Evolutionary conservation across 2,113 vertebrate genomes (phyloP), one percentile per base, ranked within the genome.

Genomic region (Solea solea): DNA sequence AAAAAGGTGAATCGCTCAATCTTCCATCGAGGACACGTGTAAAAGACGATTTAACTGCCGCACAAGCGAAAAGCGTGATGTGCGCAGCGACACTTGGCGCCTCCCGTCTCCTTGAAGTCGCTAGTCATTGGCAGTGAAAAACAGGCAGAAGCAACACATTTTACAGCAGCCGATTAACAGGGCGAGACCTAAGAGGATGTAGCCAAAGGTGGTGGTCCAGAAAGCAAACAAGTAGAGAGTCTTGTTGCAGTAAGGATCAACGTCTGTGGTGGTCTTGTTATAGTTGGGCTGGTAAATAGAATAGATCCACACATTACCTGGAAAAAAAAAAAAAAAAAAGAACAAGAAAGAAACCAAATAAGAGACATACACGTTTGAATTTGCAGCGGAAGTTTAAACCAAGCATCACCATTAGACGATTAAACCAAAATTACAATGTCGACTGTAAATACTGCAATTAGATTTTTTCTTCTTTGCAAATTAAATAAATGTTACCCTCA

Each of bases 261-360:
- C 1, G 2, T 1, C 7, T 0, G 78, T 86, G 0, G 46, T 5
- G 25, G 61, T 91, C 57, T 79, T 82, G 62, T 71, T 61, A 88
- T 89, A 94, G 69, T 89, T 88, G 2, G 93, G 90, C 49, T 90
- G 0, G 15, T 94, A 94, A 55, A 93, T 90, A 1, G 90, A 87
- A 83, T 94, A 94, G 81, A 94, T 91, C 92, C 93, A 94, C 58
- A 92, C 88, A 8, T 91, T 94, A 57, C 93, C 94, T 94, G 21
- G n/a, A 52, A n/a, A 42, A 61, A 34, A 14, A 3, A 9, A 3
- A 9, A 15, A 58, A 44, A 10, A 44, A 1, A 10, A 44, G 42
- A 8, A 10, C 9, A 8, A 10, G 42, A 44, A 8, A 16, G n/a
- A 12, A 12, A 40, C 9, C 0, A 51, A 41, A 34, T 59, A 2